These are phyloP conservation scores for Oryzias melastigma DNA, from an alignment of 2,113 vertebrate species.

Conservation along the genomic window DNA sequence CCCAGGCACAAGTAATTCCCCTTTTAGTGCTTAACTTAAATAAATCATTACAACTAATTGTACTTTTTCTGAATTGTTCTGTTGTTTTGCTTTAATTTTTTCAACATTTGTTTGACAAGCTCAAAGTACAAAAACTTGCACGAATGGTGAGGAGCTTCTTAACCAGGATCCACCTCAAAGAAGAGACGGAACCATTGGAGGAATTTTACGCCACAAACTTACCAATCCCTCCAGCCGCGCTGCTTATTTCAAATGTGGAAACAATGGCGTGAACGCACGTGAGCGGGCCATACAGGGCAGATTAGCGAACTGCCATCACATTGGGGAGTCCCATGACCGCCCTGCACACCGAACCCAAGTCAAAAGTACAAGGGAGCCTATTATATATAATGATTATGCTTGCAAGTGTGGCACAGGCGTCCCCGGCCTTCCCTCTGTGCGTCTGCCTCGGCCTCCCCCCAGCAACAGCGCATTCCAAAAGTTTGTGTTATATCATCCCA, in stretches of 20 bases:
- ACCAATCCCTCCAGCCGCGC: constrained; percentile 48
- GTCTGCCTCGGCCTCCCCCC: constrained; percentile 1
- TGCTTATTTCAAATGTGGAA: constrained; percentile 62
- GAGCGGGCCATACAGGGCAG: constrained; percentile 62
- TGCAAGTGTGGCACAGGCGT: constrained; percentile 35
- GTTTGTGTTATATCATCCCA: constrained; percentile 18
- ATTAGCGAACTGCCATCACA: constrained; percentile 68
- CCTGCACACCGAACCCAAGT: constrained; percentile 56
- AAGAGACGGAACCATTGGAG: constrained; percentile 21
- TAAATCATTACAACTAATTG: too few species aligned
- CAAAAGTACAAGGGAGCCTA: constrained; percentile 61
- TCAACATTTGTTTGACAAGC: background rate
- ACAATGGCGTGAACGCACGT: constrained; percentile 67
- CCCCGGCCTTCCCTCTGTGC: constrained; percentile 21
- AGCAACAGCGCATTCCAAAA: constrained; percentile 24
- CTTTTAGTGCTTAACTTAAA: too few species aligned
- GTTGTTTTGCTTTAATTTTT: too few species aligned
- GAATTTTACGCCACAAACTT: constrained; percentile 28
- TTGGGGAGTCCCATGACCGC: constrained; percentile 65
- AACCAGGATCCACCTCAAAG: constrained; percentile 11
- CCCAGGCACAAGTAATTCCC: too few species aligned
- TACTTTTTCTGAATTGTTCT: too few species aligned
- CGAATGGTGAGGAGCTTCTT: constrained; percentile 1
- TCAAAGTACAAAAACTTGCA: background rate
- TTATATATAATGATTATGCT: constrained; percentile 53